phyloP scores from a whole-genome alignment of 2,888 invertebrate species.

The Trachelus stipa region DNA sequence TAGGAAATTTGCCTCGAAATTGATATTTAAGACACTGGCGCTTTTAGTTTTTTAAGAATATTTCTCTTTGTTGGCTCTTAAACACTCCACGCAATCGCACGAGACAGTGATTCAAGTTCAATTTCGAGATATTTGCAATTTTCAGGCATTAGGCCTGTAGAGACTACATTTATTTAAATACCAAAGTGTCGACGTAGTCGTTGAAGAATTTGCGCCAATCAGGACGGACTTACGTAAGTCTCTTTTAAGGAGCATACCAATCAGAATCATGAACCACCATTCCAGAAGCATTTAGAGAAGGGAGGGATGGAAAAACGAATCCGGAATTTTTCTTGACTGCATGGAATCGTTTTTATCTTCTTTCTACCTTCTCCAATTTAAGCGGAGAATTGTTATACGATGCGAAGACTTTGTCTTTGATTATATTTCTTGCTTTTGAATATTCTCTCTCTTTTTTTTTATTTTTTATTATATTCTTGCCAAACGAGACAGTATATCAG shows the following conservation, averaged over 20 bases:
- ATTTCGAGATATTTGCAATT: background rate
- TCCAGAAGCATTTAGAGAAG: background rate
- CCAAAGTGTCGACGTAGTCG: background rate
- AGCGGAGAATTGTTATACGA: background rate
- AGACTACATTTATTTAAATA: background rate
- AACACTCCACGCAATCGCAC: background rate
- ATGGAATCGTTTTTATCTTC: background rate
- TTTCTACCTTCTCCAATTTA: background rate
- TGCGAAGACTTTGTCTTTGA: background rate
- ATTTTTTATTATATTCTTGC: background rate
- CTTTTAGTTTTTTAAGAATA: background rate
- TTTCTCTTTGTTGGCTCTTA: background rate
- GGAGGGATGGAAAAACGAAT: background rate
- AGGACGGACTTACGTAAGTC: background rate
- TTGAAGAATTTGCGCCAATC: background rate
- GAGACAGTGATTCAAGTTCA: background rate
- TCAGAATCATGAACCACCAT: background rate
- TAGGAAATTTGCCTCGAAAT: constrained; percentile 41
- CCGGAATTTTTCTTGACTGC: background rate
- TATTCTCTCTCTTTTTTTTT: background rate
- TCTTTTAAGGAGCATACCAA: background rate
- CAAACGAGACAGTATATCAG: background rate
- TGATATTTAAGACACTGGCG: background rate
- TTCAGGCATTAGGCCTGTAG: background rate
- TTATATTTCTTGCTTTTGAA: background rate